Base-by-base conservation (phyloP, 1,140 invertebrate species). In the Anadara kagoshimensis region DNA sequence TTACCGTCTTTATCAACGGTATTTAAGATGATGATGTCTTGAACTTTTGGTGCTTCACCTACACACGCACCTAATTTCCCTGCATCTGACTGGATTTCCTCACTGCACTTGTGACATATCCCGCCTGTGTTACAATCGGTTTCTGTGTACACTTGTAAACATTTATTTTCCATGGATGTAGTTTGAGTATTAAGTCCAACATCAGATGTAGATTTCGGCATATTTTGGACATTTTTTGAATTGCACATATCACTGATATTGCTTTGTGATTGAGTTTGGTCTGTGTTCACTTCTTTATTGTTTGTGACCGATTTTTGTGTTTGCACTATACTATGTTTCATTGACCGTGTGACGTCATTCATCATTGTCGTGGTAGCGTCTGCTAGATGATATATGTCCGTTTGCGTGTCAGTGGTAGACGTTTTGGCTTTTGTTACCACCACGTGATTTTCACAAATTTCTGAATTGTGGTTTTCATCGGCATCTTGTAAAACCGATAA, bases 91-190 rank as follows among this genome's bases (percentile, higher is more conserved):
- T 78, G 73, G 14, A 81, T 45, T 65, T 81, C 69, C 20, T 77
- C 76, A 47, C 70, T 72, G 64, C 79, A 81, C 41, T 76, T 70
- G 14, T 76, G 74, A 75, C 79, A 81, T n/a, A 81, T 77, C 16
- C 73, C 67, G 0, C 73, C 71, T 36, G 57, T 57, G 14, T 43
- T 44, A 5, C 57, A 58, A 1, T 69, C 75, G 14, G 63, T 64
- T 16, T 72, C 69, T 26, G 69, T 63, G 16, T 63, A 62, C 20
- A 69, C 69, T 47, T 76, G 75, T 20, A 64, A 20, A 45, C 69
- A 56, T 7, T 65, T 65, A n/a, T 66, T 54, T 20, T 64, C 45
- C 36, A 54, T 64, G 2, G 59, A 41, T 36, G 2, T 36, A 3
- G 29, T 36, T 36, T 36, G 29, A 36, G 29, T 36, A 36, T 36